A percentile compares a stretch with the other conserved stretches of the same genome.
phyloP scores from a whole-genome alignment of 2,797 vertebrate species.

The Novumbra hubbsi region DNA sequence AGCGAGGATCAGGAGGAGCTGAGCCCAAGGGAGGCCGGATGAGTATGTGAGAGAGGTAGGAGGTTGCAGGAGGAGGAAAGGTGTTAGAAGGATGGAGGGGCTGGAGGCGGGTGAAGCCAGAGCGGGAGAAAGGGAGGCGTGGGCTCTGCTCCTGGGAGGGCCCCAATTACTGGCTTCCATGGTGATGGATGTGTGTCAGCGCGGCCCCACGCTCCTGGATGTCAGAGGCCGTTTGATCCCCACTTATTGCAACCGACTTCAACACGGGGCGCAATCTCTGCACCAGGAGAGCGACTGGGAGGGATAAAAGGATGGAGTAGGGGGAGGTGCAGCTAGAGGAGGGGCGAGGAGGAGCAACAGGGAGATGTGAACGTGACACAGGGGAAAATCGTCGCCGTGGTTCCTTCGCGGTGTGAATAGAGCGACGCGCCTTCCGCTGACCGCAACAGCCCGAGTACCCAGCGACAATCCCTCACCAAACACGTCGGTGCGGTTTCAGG shows the following conservation, averaged over 20 bases:
- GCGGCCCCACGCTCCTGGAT: not conserved
- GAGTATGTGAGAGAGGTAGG: conserved; percentile 14
- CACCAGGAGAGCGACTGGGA: conserved; percentile 3
- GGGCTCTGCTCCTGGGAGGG: not conserved
- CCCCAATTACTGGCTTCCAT: not conserved
- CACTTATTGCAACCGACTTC: not conserved
- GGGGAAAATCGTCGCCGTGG: not conserved
- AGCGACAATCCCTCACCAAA: not conserved
- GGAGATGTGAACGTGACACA: not conserved
- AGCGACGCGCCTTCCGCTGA: not conserved
- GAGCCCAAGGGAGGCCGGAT: not conserved
- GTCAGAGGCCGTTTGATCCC: not conserved
- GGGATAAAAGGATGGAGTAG: not conserved
- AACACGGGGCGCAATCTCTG: not conserved
- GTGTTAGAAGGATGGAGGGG: conserved; percentile 1
- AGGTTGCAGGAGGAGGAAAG: not conserved
- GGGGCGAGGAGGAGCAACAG: conserved; percentile 24
- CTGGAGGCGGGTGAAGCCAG: not conserved
- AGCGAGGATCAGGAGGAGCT: not conserved
- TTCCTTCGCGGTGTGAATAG: not conserved
- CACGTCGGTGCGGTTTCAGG: not conserved
- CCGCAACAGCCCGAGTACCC: not conserved
- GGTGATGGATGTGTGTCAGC: not conserved
- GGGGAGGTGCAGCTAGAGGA: conserved; percentile 55
- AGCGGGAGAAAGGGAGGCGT: not conserved